These are phyloP conservation scores for Apotomis turbidana DNA, from an alignment of 2,888 invertebrate genomes.

Conservation along the genomic window DNA sequence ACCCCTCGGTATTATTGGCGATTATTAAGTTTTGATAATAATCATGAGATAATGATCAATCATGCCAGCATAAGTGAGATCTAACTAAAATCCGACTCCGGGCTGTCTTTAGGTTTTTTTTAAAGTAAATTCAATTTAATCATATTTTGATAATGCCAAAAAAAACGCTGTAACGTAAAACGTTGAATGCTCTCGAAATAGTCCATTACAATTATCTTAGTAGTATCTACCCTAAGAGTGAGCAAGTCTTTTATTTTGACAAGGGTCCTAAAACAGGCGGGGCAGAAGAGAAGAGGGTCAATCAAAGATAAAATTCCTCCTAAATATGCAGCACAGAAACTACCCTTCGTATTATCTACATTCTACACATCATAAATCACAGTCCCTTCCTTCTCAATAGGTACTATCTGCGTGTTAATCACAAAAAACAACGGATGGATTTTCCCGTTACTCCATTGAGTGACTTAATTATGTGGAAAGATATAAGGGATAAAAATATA, in stretches of 20 bases:
- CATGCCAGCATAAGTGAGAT: too few relatives aligned
- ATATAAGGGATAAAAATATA: too few relatives aligned
- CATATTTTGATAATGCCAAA: too few relatives aligned
- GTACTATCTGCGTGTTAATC: neutral
- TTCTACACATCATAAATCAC: neutral
- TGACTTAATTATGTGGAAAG: neutral
- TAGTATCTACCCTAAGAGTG: neutral
- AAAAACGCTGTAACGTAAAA: too few relatives aligned
- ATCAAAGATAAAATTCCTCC: neutral
- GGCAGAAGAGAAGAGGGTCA: conserved; percentile 14
- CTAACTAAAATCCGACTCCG: too few relatives aligned
- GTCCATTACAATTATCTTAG: too few relatives aligned
- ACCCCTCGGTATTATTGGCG: too few relatives aligned
- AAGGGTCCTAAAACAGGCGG: neutral
- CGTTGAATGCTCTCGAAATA: too few relatives aligned
- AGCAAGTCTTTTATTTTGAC: conserved; percentile 7
- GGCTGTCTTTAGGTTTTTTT: too few relatives aligned
- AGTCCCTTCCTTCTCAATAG: neutral
- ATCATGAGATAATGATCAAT: too few relatives aligned
- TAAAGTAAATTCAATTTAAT: too few relatives aligned
- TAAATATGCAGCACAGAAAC: neutral
- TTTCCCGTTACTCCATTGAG: neutral
- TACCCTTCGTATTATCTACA: neutral
- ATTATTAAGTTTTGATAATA: too few relatives aligned
- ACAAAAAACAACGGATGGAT: neutral